Evolutionary conservation across 1,140 invertebrate genomes (phyloP).

Genomic region (Acyrthosiphon pisum): DNA sequence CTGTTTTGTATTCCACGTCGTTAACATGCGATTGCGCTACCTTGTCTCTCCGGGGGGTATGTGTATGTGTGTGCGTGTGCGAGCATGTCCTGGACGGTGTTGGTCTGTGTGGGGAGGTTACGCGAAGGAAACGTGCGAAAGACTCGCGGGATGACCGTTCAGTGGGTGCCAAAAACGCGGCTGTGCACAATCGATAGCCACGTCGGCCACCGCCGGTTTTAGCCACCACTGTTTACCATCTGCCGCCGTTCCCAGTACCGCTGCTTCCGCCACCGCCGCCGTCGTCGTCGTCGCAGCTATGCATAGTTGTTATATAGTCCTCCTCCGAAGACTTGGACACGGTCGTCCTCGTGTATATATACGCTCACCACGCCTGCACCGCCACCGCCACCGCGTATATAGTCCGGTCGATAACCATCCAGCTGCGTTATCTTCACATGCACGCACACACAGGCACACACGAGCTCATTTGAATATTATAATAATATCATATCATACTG

Average conservation of each 20-base stretch:
- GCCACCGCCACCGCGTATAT: not conserved
- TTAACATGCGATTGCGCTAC: constrained; percentile 52
- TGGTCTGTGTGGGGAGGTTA: too few relatives aligned
- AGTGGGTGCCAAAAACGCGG: constrained; percentile 29
- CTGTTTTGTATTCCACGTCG: constrained; percentile 54
- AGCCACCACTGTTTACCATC: constrained; percentile 27
- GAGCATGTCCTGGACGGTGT: not conserved
- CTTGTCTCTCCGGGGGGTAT: not conserved
- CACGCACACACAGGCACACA: not conserved
- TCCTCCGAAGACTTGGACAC: constrained; percentile 31
- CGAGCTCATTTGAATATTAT: constrained; percentile 29
- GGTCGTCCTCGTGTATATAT: not conserved
- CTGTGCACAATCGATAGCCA: not conserved
- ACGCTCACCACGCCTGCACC: not conserved
- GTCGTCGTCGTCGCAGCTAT: not conserved
- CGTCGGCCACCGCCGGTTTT: not conserved
- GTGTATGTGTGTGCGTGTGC: not conserved
- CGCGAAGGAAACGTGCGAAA: not conserved
- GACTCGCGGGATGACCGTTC: constrained; percentile 31
- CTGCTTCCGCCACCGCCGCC: not conserved
- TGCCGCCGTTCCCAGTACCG: not conserved
- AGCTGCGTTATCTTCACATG: constrained; percentile 52
- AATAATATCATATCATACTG: not conserved
- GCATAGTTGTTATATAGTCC: not conserved
- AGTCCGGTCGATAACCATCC: constrained; percentile 49